These are phyloP conservation scores for Gisinianus flammeolus DNA, from an alignment of 2,888 invertebrate genomes.

Conservation along the genomic window DNA sequence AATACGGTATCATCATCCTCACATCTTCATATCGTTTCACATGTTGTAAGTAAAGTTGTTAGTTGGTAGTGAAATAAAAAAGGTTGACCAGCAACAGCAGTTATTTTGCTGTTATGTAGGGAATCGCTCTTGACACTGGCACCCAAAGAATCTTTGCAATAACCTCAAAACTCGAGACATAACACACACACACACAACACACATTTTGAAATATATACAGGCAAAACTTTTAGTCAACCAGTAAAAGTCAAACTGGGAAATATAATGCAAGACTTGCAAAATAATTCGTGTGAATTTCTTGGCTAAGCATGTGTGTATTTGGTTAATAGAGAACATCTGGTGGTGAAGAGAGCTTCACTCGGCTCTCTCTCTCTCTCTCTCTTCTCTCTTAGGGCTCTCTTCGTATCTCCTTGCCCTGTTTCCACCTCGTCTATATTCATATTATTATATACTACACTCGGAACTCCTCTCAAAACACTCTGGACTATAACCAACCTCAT, in stretches of 20 bases:
- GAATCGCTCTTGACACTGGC: too few relatives aligned
- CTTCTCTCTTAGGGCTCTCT: not conserved
- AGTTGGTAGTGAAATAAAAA: too few relatives aligned
- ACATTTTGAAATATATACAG: too few relatives aligned
- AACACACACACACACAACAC: not conserved
- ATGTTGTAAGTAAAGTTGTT: too few relatives aligned
- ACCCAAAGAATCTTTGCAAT: too few relatives aligned
- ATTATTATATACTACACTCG: not conserved
- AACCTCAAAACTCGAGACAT: not conserved
- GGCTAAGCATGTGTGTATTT: slow-evolving; percentile 22
- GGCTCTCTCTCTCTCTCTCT: not conserved
- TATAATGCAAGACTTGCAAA: slow-evolving; percentile 3
- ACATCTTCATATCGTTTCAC: too few relatives aligned
- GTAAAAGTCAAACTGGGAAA: slow-evolving; percentile 10
- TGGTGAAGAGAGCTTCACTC: not conserved
- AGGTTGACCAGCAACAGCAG: too few relatives aligned
- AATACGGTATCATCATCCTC: too few relatives aligned
- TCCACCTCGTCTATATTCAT: slow-evolving; percentile 8
- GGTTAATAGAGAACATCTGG: slow-evolving; percentile 28
- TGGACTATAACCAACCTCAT: not conserved
- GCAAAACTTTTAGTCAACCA: not conserved
- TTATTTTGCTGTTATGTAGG: too few relatives aligned
- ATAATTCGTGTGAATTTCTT: slow-evolving; percentile 26
- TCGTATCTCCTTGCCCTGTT: not conserved
- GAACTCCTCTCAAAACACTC: not conserved